Evolutionary conservation across 2,888 invertebrate species (phyloP).

Genomic region (Chelonus formosanus): DNA sequence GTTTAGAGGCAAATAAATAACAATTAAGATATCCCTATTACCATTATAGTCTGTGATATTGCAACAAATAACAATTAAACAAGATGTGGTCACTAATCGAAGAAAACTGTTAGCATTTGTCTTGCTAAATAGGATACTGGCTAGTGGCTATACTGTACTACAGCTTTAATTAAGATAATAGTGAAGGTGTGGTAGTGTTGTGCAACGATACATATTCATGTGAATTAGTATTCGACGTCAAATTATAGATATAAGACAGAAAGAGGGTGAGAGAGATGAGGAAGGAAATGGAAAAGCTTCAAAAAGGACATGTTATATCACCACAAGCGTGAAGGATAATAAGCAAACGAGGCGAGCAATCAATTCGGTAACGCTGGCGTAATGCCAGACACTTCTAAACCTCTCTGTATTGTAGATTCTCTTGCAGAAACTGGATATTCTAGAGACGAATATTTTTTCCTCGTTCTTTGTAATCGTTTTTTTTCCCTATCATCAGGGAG

Average conservation of each 20-base stretch:
- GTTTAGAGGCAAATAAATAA: too few species aligned
- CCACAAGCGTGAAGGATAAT: slow-evolving; percentile 14
- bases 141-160: too few species aligned
- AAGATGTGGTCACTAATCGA: too few species aligned
- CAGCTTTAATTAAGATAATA: not conserved
- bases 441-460: not conserved
- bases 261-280: too few species aligned
- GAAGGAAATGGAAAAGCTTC: not conserved
- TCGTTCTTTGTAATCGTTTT: slow-evolving; percentile 1
- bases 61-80: too few species aligned
- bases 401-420: not conserved
- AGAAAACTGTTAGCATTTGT: too few species aligned
- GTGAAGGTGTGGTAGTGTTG: not conserved
- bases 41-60: too few species aligned
- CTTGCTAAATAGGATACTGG: too few species aligned
- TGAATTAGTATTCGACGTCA: slow-evolving; percentile 5
- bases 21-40: too few species aligned
- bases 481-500: not conserved
- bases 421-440: too few species aligned
- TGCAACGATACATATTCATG: slow-evolving; percentile 7
- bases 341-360: slow-evolving; percentile 22
- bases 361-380: slow-evolving; percentile 14
- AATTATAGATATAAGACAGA: not conserved
- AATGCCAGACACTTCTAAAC: slow-evolving; percentile 15
- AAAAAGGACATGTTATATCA: slow-evolving; percentile 13